Percentiles rank a stretch among this genome's conserved stretches.
Evolutionary conservation across 1,140 invertebrate species (phyloP).

Genomic region (Papilio helenus): DNA sequence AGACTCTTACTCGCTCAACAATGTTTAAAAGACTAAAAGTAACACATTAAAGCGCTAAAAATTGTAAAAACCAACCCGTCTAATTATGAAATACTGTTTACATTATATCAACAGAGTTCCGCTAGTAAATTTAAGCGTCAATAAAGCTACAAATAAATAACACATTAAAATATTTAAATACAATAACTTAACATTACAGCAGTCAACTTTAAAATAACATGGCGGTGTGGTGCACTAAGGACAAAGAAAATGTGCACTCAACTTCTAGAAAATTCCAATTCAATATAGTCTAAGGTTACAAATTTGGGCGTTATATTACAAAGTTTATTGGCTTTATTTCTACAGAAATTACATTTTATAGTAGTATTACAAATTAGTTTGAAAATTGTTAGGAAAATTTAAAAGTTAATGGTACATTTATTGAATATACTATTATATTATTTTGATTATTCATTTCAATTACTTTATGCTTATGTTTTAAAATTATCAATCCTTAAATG

Average conservation of each 20-base stretch:
- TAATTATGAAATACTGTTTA: conserved; percentile 70
- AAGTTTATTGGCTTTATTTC: conserved; percentile 27
- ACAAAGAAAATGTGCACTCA: conserved; percentile 38
- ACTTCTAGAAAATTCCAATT: conserved; percentile 29
- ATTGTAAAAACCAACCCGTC: conserved; percentile 69
- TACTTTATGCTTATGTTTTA: not conserved
- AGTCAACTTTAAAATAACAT: conserved; percentile 76
- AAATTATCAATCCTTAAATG: not conserved
- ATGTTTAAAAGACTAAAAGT: conserved; percentile 51
- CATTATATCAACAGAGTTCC: conserved; percentile 62
- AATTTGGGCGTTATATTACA: not conserved
- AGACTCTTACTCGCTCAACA: conserved; percentile 38
- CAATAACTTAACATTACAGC: conserved; percentile 81
- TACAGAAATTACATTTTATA: not conserved
- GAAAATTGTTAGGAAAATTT: not conserved
- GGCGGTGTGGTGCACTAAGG: conserved; percentile 48
- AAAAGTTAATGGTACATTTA: not conserved
- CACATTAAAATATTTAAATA: conserved; percentile 81
- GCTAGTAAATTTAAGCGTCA: conserved; percentile 71
- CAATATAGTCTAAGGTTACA: not conserved
- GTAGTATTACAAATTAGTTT: not conserved
- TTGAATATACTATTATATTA: not conserved
- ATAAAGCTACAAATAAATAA: conserved; percentile 83
- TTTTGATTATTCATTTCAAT: not conserved
- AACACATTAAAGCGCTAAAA: conserved; percentile 67